These are phyloP conservation scores for Balaeniceps rex DNA, from an alignment of 2,113 vertebrate genomes.

Conservation along the genomic window DNA sequence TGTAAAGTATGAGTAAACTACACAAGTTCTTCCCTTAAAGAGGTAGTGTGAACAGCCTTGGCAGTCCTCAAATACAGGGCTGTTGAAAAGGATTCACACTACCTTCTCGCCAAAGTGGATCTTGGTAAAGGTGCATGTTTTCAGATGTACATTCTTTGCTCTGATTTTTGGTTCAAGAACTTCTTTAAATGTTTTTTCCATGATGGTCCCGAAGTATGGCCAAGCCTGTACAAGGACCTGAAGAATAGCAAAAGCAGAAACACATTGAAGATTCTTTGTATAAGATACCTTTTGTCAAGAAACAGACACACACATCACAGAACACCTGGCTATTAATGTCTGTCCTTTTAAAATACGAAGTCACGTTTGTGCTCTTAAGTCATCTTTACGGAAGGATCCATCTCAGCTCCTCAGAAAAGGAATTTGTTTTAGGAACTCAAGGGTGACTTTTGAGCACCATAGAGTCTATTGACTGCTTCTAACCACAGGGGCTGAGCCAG, in stretches of 20 bases:
- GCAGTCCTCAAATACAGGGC: neutral
- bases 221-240: constrained; percentile 90
- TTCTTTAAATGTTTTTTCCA: constrained; percentile 90
- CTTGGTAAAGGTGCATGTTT: constrained; percentile 90
- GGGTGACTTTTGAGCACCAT: neutral
- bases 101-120: constrained; percentile 91
- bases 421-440: neutral
- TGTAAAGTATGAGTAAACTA: neutral
- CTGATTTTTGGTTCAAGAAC: constrained; percentile 84
- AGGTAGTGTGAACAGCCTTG: neutral
- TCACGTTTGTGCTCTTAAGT: neutral
- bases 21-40: neutral
- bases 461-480: neutral
- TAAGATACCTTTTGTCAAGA: neutral
- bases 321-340: neutral
- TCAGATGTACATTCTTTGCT: constrained; percentile 80
- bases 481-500: neutral
- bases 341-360: neutral
- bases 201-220: constrained; percentile 91
- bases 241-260: neutral
- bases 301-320: neutral
- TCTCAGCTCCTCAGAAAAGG: neutral
- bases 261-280: neutral
- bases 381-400: neutral
- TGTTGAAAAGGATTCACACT: neutral